phyloP scores from a whole-genome alignment of 2,888 invertebrate genomes.

The Alloplasta piceator region DNA sequence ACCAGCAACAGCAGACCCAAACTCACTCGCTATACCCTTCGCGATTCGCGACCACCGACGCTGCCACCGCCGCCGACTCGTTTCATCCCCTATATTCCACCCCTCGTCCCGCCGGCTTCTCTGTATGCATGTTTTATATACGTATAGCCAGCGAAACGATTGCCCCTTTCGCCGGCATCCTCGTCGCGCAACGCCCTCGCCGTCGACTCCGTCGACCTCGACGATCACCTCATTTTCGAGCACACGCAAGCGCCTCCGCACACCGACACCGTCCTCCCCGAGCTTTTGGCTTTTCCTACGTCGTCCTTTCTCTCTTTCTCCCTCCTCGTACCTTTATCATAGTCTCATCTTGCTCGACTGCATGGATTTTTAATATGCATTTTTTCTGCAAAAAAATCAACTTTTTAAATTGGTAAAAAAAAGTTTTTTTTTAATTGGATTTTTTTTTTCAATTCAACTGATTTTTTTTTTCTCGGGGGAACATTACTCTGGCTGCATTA shows the following conservation, averaged over 20 bases:
- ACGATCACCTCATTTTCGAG: conserved; percentile 81
- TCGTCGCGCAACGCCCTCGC: conserved; percentile 66
- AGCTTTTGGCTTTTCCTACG: conserved; percentile 26
- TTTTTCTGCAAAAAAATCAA: conserved; percentile 3
- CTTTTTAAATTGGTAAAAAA: conserved; percentile 1
- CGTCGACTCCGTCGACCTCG: conserved; percentile 68
- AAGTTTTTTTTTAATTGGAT: conserved; percentile 10
- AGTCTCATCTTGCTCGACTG: conserved; percentile 52
- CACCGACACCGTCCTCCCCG: conserved; percentile 64
- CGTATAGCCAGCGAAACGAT: conserved; percentile 64
- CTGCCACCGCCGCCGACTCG: conserved; percentile 74
- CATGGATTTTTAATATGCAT: conserved; percentile 13
- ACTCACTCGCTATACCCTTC: conserved; percentile 68
- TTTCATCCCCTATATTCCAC: conserved; percentile 70
- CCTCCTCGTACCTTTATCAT: conserved; percentile 13
- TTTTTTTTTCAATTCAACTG: background rate
- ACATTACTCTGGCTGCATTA: too few species aligned
- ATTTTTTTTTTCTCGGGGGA: too few species aligned
- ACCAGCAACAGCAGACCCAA: conserved; percentile 71
- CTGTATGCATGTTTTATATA: conserved; percentile 9
- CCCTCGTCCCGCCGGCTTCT: conserved; percentile 68
- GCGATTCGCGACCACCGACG: conserved; percentile 66
- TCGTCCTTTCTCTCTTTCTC: background rate
- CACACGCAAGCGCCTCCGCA: conserved; percentile 80
- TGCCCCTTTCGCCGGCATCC: conserved; percentile 66